Evolutionary conservation across 2,113 vertebrate species (phyloP), one percentile per base, ranked within the genome.

Genomic region (Eira barbara): DNA sequence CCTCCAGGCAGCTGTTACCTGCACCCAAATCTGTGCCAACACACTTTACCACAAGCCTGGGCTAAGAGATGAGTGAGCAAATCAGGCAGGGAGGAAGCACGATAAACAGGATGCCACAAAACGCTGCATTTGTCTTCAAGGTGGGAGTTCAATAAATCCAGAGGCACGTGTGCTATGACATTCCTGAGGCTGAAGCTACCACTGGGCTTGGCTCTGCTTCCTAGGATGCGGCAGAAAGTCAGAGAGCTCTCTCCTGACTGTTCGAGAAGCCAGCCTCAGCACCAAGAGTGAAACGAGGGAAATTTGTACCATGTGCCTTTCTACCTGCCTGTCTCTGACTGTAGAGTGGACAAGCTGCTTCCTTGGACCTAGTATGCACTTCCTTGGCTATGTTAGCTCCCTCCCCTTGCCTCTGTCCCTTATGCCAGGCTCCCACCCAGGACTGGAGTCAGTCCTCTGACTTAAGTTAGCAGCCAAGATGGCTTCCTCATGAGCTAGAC

Each of bases 1-100:
- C 59, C 89, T 81, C 93, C 31, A 36, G 61, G 73, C 96, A 97
- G 97, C 97, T 97, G 96, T 0, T 2, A 65, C 84, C 73, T 45
- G 61, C 3, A 11, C 63, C 52, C 73, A 23, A 42, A 21, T 52
- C 89, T 59, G 2, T 52, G 59, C 42, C 25, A 45, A 5, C 29
- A 67, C 39, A 34, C 73, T 94, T 71, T 20, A 11, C 52, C 0
- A 20, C 79, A n/a, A 69, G 79, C 29, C 39, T 39, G 36, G 12
- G 69, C 4, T 39, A 7, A 86, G 47, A 91, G 76, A 31, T 27
- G 59, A 59, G 39, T 47, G 20, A 91, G 73, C 39, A 18, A 47
- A 69, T 29, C 5, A 4, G 45, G 42, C 55, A 11, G 42, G 39
- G 52, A 47, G 69, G 45, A 61, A 92, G 61, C 14, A 59, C 52